These are phyloP conservation scores for Trachops cirrhosus DNA, from an alignment of 2,797 vertebrate species.

Conservation along the genomic window DNA sequence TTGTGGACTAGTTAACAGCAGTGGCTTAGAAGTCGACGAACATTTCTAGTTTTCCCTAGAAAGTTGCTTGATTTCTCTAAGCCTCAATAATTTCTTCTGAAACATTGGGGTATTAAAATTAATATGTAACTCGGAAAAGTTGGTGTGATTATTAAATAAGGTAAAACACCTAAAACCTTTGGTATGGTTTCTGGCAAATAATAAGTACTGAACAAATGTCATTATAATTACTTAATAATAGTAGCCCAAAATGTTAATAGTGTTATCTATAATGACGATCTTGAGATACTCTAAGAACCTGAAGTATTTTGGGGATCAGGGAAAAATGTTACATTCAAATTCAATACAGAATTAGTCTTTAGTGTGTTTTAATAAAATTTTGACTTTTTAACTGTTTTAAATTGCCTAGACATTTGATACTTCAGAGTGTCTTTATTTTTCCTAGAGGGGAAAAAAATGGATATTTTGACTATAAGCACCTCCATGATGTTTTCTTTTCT, in stretches of 20 bases:
- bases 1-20: not conserved
- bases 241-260: not conserved
- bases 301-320: not conserved
- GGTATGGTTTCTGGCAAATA: not conserved
- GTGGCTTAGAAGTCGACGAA: not conserved
- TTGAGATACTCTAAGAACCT: not conserved
- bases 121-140: not conserved
- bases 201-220: not conserved
- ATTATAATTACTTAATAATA: not conserved
- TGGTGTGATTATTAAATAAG: not conserved
- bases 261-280: not conserved
- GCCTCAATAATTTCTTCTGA: not conserved
- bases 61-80: not conserved
- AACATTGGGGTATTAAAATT: not conserved
- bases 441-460: not conserved
- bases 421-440: not conserved
- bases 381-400: not conserved
- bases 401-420: not conserved
- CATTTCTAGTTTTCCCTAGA: not conserved
- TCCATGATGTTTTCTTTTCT: not conserved
- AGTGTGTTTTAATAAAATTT: not conserved
- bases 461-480: not conserved
- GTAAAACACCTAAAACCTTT: not conserved
- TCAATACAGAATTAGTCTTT: not conserved
- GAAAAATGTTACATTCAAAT: not conserved